These are phyloP conservation scores for Choloepus hoffmanni DNA, from an alignment of 2,113 vertebrate genomes.

Conservation along the genomic window DNA sequence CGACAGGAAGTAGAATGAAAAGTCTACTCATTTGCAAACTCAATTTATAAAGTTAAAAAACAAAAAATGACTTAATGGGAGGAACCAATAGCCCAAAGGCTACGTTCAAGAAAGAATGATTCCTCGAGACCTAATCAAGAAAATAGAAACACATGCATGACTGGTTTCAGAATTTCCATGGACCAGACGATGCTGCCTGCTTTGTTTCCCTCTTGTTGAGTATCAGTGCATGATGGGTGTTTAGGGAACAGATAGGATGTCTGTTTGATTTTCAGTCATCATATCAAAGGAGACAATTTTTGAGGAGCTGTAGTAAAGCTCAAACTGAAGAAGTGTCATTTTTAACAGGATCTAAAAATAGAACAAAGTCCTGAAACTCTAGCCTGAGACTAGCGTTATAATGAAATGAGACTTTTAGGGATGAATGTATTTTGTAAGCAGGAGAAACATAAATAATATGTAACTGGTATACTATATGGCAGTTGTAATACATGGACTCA, in stretches of 20 bases:
- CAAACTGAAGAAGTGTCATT: not conserved
- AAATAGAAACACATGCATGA: not conserved
- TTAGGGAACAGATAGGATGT: not conserved
- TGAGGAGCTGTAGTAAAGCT: not conserved
- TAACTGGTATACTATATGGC: not conserved
- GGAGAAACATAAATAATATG: not conserved
- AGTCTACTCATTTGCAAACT: not conserved
- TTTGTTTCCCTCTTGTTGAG: not conserved
- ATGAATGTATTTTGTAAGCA: not conserved
- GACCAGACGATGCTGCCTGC: not conserved
- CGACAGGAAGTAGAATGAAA: not conserved
- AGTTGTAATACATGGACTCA: not conserved
- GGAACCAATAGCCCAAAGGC: not conserved
- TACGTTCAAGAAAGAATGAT: not conserved
- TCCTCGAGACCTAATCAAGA: not conserved
- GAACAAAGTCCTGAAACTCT: not conserved
- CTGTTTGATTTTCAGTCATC: not conserved
- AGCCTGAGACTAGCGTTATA: not conserved
- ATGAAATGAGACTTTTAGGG: not conserved
- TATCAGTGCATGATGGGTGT: not conserved
- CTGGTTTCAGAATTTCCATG: not conserved
- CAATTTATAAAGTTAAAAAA: not conserved
- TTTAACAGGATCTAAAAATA: not conserved
- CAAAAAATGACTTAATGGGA: not conserved
- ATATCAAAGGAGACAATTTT: not conserved